A percentile compares a stretch with the other conserved stretches of the same genome.
Conservation (phyloP, 2,113 vertebrate genomes). For the Hemichromis elongatus region DNA sequence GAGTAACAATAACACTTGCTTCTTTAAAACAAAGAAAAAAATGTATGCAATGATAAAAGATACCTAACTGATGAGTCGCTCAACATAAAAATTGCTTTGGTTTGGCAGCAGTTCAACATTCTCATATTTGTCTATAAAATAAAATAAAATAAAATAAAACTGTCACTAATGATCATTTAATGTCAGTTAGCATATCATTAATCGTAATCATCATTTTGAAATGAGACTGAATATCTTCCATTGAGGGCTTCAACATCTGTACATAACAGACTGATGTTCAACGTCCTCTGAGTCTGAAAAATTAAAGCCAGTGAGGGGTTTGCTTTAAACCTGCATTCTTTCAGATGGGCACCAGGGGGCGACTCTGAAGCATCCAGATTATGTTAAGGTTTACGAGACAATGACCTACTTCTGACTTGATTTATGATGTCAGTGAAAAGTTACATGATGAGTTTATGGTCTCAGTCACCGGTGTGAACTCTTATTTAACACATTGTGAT, state of each 20-base stretch:
- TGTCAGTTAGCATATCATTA: neutral
- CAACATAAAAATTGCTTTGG: neutral
- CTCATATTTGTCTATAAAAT: neutral
- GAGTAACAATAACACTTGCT: neutral
- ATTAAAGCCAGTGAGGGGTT: neutral
- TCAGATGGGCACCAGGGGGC: neutral
- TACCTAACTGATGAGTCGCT: neutral
- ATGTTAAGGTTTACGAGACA: neutral
- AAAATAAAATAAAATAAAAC: too few relatives aligned
- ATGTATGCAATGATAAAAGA: neutral
- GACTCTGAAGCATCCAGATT: neutral
- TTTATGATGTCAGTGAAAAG: neutral
- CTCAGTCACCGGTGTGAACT: neutral
- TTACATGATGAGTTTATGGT: neutral
- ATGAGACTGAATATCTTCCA: neutral
- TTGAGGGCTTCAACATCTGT: neutral
- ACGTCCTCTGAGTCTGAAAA: neutral
- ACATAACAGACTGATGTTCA: neutral
- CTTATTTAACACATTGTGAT: neutral
- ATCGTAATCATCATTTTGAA: neutral
- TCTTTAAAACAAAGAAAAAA: neutral
- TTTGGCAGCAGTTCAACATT: neutral
- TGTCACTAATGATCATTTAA: neutral
- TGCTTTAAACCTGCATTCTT: neutral
- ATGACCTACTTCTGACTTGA: neutral